phyloP scores from a whole-genome alignment of 1,140 invertebrate genomes.

The Leptonema lineaticorne region DNA sequence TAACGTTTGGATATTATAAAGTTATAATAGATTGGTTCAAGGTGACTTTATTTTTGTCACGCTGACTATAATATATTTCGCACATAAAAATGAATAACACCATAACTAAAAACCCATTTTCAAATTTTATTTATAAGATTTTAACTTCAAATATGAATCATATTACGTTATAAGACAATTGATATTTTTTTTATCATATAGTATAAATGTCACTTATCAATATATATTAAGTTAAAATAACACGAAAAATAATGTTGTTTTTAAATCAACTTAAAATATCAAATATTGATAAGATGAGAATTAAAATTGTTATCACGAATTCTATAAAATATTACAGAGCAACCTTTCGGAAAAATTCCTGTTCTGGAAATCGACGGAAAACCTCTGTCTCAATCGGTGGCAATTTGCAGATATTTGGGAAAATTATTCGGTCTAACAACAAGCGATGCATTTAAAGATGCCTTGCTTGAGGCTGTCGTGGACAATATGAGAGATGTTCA shows the following conservation, averaged over 20 bases:
- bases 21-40: background rate
- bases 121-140: too few species aligned
- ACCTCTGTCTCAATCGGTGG: slow-evolving; percentile 65
- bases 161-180: too few species aligned
- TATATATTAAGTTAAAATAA: too few species aligned
- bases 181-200: too few species aligned
- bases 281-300: background rate
- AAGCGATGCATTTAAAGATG: slow-evolving; percentile 64
- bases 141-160: too few species aligned
- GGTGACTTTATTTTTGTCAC: background rate
- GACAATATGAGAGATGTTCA: slow-evolving; percentile 62
- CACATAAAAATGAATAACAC: too few species aligned
- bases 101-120: too few species aligned
- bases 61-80: too few species aligned
- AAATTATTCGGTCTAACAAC: slow-evolving; percentile 66
- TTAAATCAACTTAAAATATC: background rate
- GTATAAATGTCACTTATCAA: too few species aligned
- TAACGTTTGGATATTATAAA: too few species aligned
- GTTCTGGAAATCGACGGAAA: slow-evolving; percentile 73
- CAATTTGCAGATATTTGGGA: slow-evolving; percentile 72
- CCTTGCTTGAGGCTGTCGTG: slow-evolving; percentile 65
- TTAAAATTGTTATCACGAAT: too few species aligned
- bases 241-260: background rate
- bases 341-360: slow-evolving; percentile 75
- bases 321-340: slow-evolving; percentile 60